Evolutionary conservation across 2,888 invertebrate genomes (phyloP).

Genomic region (Celastrina argiolus): DNA sequence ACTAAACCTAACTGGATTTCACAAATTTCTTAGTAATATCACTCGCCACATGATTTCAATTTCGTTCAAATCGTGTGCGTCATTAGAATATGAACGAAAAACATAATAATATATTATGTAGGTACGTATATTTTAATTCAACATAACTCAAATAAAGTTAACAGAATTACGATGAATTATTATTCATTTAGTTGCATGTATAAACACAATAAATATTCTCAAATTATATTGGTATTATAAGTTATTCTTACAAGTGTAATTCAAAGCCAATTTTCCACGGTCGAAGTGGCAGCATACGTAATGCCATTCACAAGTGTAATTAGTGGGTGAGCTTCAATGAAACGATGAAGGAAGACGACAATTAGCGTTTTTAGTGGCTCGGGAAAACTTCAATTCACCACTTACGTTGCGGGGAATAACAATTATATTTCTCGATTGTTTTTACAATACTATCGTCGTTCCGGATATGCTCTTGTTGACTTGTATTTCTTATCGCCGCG

Average conservation of each 20-base stretch:
- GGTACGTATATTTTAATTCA: too few relatives aligned
- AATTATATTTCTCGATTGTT: constrained; percentile 3
- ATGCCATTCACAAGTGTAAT: constrained; percentile 3
- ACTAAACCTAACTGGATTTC: background rate
- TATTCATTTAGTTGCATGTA: too few relatives aligned
- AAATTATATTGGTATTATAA: background rate
- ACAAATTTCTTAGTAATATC: background rate
- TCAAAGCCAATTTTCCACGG: background rate
- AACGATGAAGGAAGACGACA: constrained; percentile 3
- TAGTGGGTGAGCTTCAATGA: background rate
- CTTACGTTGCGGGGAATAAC: background rate
- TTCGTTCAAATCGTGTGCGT: too few relatives aligned
- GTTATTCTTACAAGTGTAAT: background rate
- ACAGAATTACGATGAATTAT: too few relatives aligned
- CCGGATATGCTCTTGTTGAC: constrained; percentile 1
- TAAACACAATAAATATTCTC: background rate
- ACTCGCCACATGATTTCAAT: too few relatives aligned
- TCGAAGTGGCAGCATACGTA: background rate
- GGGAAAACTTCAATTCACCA: constrained; percentile 4
- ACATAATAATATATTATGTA: too few relatives aligned
- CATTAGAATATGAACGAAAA: too few relatives aligned
- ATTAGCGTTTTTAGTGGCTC: background rate
- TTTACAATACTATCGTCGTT: background rate
- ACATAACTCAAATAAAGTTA: too few relatives aligned
- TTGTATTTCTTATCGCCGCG: background rate